Conservation (phyloP, 92 coral and sea anemone genomes). For the Actinernus sp. region DNA sequence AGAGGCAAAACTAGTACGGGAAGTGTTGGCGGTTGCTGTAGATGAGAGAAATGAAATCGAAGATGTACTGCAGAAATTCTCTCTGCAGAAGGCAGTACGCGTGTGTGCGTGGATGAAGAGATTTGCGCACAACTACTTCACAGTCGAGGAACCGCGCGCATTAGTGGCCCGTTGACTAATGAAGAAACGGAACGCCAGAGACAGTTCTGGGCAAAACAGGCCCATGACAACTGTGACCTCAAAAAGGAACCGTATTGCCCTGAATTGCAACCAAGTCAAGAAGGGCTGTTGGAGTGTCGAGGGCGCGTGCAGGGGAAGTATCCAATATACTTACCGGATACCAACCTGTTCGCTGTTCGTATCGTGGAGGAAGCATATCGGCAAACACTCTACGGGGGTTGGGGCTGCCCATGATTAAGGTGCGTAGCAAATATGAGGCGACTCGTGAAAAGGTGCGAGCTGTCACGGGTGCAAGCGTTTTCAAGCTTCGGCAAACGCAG, state of each 20-base stretch:
- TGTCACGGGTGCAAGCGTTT: neutral
- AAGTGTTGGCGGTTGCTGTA: slow-evolving; percentile 18
- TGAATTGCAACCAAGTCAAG: slow-evolving; percentile 9
- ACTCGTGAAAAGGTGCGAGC: slow-evolving; percentile 5
- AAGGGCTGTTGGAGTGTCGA: slow-evolving; percentile 8
- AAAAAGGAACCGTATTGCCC: no score
- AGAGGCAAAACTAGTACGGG: slow-evolving; percentile 6
- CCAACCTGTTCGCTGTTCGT: slow-evolving; percentile 2
- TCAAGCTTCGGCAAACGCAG: slow-evolving; percentile 4
- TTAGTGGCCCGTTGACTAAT: no score
- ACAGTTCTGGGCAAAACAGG: no score
- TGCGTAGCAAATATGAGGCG: slow-evolving; percentile 3
- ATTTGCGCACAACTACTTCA: slow-evolving; percentile 29
- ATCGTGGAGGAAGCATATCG: slow-evolving; percentile 9
- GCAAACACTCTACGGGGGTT: no score
- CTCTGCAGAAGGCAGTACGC: slow-evolving; percentile 28
- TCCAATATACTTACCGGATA: slow-evolving; percentile 20
- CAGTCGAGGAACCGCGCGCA: slow-evolving; percentile 6
- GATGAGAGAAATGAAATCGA: slow-evolving; percentile 17
- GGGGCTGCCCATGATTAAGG: slow-evolving; percentile 21
- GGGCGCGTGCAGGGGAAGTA: slow-evolving; percentile 15
- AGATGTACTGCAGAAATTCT: slow-evolving; percentile 5
- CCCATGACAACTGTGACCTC: no score
- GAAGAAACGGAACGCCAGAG: no score
- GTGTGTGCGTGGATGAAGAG: slow-evolving; percentile 54